Base-by-base conservation (phyloP, 2,888 invertebrate genomes). In the Callimorpha dominula region DNA sequence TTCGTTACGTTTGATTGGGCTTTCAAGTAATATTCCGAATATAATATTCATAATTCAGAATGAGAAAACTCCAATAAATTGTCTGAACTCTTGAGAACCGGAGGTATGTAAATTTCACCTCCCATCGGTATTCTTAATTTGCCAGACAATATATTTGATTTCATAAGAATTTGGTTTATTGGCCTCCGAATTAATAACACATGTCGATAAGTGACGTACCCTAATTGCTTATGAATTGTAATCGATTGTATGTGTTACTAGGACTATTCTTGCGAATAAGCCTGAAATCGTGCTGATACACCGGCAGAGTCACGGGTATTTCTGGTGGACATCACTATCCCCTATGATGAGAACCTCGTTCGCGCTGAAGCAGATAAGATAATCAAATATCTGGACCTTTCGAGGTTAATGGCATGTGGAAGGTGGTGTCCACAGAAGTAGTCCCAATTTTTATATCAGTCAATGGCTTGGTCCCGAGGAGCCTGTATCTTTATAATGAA, bases 11-110 rank as follows among this genome's bases (percentile, higher is more conserved):
- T 63, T 77, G 68, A 77, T 77, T 79, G 67, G 43, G 40, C 31
- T 74, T 68, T 72, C 49, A 50, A 74, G 43, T 73, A 79, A 81
- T 81, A 31, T 31, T 60, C 31, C 75, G 73, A 79, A 79, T 73
- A 77, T 75, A 76, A 72, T 79, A 49, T 49, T 49, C 49, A 74
- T 74, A 77, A 79, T 80, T 75, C 77, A 72, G 65, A 74, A 76
- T 73, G n/a, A 73, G 63, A 73, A 69, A 64, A 66, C 52, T 74
- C 57, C 40, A 75, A 76, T 76, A 77, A 78, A 46, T 74, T 68
- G 70, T 46, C 71, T 71, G 73, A 80, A 65, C 46, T 57, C 42
- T 65, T 60, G 65, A 70, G 63, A 67, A 54, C 9, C 50, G 14
- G 65, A 68, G 68, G 76, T 74, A 74, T 76, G 52, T 70, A 75